Conservation (phyloP, 2,888 invertebrate genomes). For the Meiosimyza platycephala region DNA sequence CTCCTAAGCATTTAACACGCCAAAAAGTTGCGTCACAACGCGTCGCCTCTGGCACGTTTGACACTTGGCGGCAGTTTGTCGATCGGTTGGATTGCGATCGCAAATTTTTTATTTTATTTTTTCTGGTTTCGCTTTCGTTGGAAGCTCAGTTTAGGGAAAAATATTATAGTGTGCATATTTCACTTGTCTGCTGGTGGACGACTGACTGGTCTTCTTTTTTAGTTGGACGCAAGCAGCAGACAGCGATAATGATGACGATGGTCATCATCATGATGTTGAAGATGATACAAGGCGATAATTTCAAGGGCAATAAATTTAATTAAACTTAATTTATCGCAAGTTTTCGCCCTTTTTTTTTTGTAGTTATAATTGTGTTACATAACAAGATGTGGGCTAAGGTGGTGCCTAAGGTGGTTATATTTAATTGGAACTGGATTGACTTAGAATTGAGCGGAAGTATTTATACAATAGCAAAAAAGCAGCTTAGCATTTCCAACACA, state of each 20-base stretch:
- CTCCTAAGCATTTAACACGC: slow-evolving; percentile 15
- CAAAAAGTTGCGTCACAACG: slow-evolving; percentile 12
- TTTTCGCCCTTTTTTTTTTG: too few species aligned
- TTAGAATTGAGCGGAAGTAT: too few species aligned
- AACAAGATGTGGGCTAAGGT: too few species aligned
- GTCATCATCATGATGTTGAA: background rate
- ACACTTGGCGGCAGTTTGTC: slow-evolving; percentile 23
- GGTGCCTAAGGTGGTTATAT: too few species aligned
- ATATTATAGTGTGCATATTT: too few species aligned
- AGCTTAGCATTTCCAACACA: too few species aligned
- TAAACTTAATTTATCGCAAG: background rate
- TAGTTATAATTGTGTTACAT: too few species aligned
- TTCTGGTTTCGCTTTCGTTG: slow-evolving; percentile 18
- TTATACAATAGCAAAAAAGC: too few species aligned
- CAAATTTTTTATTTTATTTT: background rate
- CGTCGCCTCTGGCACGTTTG: slow-evolving; percentile 3
- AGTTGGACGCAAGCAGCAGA: background rate
- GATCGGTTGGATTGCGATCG: slow-evolving; percentile 13
- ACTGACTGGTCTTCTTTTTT: too few species aligned
- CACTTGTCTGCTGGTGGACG: too few species aligned
- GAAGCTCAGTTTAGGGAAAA: background rate
- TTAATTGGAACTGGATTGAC: too few species aligned
- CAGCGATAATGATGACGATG: background rate
- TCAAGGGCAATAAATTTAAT: slow-evolving; percentile 16
- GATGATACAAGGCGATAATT: slow-evolving; percentile 6